These are phyloP conservation scores for Himalopsyche tibetana DNA, from an alignment of 2,888 invertebrate genomes.

Conservation along the genomic window DNA sequence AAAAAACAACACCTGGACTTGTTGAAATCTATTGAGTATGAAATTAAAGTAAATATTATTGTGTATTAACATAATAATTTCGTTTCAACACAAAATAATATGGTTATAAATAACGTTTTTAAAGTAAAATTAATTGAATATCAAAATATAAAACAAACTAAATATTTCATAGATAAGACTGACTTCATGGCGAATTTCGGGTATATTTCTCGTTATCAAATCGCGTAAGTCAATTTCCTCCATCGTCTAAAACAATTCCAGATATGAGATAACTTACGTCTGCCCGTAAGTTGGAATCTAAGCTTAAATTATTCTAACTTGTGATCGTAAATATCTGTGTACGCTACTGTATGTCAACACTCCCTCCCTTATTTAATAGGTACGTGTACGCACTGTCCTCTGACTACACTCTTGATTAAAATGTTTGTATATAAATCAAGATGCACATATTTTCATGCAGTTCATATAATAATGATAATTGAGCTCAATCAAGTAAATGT, in stretches of 20 bases:
- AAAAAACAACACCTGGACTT: no score
- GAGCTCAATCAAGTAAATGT: no score
- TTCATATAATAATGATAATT: no score
- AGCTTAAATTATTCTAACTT: neutral
- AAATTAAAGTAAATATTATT: no score
- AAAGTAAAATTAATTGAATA: neutral
- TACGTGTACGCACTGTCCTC: no score
- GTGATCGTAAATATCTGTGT: slow-evolving; percentile 8
- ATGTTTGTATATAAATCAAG: no score
- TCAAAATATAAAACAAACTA: neutral
- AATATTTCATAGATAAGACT: slow-evolving; percentile 9
- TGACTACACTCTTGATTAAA: no score
- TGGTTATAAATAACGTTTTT: no score
- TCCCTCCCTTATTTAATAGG: neutral
- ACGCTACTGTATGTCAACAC: neutral
- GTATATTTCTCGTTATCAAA: neutral
- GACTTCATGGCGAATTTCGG: neutral
- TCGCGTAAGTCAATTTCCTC: neutral
- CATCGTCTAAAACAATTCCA: neutral
- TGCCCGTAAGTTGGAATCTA: neutral
- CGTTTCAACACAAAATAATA: no score
- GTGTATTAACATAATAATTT: no score
- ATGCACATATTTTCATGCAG: no score
- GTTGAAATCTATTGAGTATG: no score
- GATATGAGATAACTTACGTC: slow-evolving; percentile 12